phyloP scores from a whole-genome alignment of 2,113 vertebrate species.

The Burhinus bistriatus region DNA sequence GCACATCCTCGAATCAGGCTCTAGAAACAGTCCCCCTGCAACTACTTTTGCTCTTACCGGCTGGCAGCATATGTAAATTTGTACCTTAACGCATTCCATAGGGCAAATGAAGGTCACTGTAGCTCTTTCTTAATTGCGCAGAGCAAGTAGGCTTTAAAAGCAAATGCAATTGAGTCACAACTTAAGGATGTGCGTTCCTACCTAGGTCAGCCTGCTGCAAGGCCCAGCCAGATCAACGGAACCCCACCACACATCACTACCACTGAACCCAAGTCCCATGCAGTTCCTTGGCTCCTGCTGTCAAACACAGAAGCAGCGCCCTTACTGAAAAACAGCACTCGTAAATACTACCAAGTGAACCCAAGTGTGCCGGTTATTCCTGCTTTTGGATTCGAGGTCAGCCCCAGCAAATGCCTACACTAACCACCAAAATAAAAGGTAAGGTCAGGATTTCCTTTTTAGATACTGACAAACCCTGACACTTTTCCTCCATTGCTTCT shows the following conservation, averaged over 20 bases:
- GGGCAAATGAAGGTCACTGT: background rate
- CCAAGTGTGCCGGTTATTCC: background rate
- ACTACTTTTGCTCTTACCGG: background rate
- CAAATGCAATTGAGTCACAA: background rate
- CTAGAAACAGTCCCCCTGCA: too few relatives aligned
- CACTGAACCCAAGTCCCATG: background rate
- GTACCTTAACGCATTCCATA: accelerated
- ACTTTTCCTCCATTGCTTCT: background rate
- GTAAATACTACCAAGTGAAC: too few relatives aligned
- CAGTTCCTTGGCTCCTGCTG: too few relatives aligned
- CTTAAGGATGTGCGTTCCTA: accelerated
- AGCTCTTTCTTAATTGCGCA: background rate
- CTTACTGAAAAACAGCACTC: background rate
- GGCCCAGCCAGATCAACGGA: background rate
- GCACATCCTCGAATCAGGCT: background rate
- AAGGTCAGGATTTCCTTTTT: too few relatives aligned
- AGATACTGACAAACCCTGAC: too few relatives aligned
- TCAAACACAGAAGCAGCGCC: background rate
- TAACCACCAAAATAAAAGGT: too few relatives aligned
- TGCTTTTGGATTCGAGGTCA: background rate
- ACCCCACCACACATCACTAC: too few relatives aligned
- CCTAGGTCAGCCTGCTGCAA: background rate
- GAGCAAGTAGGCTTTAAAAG: background rate
- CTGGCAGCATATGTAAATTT: background rate
- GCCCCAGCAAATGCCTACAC: background rate